phyloP scores from a whole-genome alignment of 2,113 vertebrate species.

The Catagonus wagneri region DNA sequence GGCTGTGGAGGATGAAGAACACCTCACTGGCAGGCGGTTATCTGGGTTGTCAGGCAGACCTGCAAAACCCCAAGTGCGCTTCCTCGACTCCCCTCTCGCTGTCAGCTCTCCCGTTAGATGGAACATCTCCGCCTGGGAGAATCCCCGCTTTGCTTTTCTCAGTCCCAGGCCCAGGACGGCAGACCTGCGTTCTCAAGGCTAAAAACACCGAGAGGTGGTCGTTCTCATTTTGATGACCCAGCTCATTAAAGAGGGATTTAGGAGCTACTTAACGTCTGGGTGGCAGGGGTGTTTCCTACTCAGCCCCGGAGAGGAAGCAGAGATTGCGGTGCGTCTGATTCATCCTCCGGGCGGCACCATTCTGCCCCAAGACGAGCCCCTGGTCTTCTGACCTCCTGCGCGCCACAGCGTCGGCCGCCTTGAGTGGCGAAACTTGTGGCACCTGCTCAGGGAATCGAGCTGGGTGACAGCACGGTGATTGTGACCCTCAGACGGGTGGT shows the following conservation, averaged over 20 bases:
- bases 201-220: constrained; percentile 11
- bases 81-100: neutral
- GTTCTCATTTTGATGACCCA: neutral
- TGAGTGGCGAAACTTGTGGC: rapidly evolving
- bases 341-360: rapidly evolving
- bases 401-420: neutral
- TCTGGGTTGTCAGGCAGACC: neutral
- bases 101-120: neutral
- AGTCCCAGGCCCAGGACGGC: neutral
- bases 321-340: rapidly evolving
- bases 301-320: neutral
- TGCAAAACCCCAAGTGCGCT: neutral
- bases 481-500: neutral
- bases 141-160: neutral
- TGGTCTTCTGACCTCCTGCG: neutral
- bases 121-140: neutral
- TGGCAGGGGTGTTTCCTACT: neutral
- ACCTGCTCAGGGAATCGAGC: neutral
- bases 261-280: constrained; percentile 50
- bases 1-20: neutral
- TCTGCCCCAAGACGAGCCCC: too few relatives aligned
- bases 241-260: constrained; percentile 67
- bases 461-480: rapidly evolving
- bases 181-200: constrained; percentile 8
- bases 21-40: neutral